phyloP scores from a whole-genome alignment of 1,140 invertebrate genomes.

The Drosophila pallidifrons region DNA sequence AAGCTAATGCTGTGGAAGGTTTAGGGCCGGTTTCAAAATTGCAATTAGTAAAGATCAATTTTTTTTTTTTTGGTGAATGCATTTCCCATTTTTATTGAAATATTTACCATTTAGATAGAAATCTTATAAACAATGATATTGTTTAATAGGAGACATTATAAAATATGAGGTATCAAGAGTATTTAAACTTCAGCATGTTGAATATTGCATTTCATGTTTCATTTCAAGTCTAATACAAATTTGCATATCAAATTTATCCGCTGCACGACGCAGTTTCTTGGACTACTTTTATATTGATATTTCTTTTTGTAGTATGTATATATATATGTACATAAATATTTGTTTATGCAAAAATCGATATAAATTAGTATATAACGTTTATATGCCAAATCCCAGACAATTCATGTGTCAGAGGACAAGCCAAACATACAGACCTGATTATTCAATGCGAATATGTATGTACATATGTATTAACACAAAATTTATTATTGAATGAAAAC shows the following conservation, averaged over 20 bases:
- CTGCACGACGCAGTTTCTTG: constrained; percentile 40
- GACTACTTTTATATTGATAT: constrained; percentile 39
- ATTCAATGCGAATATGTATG: background rate
- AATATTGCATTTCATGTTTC: constrained; percentile 37
- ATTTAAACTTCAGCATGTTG: background rate
- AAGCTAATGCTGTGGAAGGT: background rate
- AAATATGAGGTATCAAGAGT: background rate
- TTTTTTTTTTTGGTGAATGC: too few species aligned
- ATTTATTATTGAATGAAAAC: too few species aligned
- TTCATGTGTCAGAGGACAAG: background rate
- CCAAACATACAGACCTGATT: background rate
- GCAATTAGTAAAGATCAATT: too few species aligned
- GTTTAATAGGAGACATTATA: too few species aligned
- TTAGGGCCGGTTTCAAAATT: too few species aligned
- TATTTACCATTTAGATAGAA: too few species aligned
- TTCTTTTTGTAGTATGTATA: constrained; percentile 11
- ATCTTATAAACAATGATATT: too few species aligned
- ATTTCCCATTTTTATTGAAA: too few species aligned
- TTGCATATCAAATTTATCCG: constrained; percentile 26
- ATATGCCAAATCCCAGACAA: background rate
- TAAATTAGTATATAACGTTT: constrained; percentile 7
- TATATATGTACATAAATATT: background rate
- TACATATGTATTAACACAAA: background rate
- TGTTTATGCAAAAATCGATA: background rate
- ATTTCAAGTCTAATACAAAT: constrained; percentile 18